phyloP scores from a whole-genome alignment of 1,140 invertebrate genomes.

The Solenopsis invicta region DNA sequence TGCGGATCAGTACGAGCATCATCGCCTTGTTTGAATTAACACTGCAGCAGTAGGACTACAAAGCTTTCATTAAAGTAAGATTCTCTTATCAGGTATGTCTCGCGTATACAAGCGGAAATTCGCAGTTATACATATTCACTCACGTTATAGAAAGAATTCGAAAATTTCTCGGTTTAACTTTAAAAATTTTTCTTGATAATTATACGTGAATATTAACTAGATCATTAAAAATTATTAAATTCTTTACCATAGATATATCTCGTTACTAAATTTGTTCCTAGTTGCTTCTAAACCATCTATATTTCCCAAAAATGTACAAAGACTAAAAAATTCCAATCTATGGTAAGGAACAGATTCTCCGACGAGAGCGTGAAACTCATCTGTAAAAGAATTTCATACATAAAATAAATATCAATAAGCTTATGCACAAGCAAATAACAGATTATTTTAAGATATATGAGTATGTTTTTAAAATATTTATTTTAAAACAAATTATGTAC shows the following conservation, averaged over 20 bases:
- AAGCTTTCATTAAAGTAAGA: background rate
- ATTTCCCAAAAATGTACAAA: no score
- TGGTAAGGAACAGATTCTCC: no score
- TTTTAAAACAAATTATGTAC: background rate
- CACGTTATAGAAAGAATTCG: background rate
- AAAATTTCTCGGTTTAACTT: background rate
- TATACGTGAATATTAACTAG: no score
- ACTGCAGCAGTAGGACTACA: constrained; percentile 31
- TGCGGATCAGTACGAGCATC: constrained; percentile 5
- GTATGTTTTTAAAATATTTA: constrained; percentile 20
- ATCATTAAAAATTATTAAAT: background rate
- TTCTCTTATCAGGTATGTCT: background rate
- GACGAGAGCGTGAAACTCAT: no score
- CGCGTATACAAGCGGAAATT: background rate
- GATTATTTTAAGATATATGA: constrained; percentile 34
- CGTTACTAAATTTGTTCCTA: no score
- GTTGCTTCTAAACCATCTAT: no score
- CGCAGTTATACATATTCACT: constrained; percentile 2
- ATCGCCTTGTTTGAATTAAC: background rate
- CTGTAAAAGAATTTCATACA: no score
- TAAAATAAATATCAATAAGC: constrained; percentile 48
- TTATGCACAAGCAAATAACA: constrained; percentile 66
- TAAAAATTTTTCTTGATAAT: background rate
- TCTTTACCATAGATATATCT: no score
- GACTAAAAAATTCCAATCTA: no score